phyloP scores from a whole-genome alignment of 1,140 invertebrate species.

The Homarus americanus region DNA sequence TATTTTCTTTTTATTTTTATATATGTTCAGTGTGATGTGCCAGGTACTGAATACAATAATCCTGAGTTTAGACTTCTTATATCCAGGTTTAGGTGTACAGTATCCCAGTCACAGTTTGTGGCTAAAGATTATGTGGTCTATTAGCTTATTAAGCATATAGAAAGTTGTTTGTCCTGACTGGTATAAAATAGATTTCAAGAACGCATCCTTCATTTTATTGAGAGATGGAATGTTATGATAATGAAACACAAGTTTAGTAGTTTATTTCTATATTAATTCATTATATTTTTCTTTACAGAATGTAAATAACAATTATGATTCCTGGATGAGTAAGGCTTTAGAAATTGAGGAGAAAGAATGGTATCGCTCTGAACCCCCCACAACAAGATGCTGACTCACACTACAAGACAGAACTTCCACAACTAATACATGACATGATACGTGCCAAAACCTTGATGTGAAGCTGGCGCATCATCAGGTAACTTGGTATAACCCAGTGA shows the following conservation, averaged over 20 bases:
- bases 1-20: neutral
- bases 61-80: too few species aligned
- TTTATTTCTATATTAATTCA: neutral
- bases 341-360: conserved; percentile 92
- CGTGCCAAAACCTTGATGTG: conserved; percentile 97
- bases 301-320: conserved; percentile 94
- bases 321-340: conserved; percentile 97
- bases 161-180: too few species aligned
- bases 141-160: too few species aligned
- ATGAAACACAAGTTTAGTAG: neutral
- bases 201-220: too few species aligned
- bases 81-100: too few species aligned
- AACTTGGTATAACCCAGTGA: neutral
- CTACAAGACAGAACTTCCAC: conserved; percentile 94
- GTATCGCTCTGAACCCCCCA: conserved; percentile 85
- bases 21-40: neutral
- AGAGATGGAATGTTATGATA: neutral
- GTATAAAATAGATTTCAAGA: too few species aligned
- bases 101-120: too few species aligned
- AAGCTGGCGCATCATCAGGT: conserved; percentile 84
- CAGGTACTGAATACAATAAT: too few species aligned
- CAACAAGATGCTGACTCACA: conserved; percentile 89
- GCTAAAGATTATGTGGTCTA: too few species aligned
- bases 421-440: conserved; percentile 99
- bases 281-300: conserved; percentile 80